Evolutionary conservation across 2,113 vertebrate species (phyloP), one percentile per base, ranked within the genome.

Genomic region (Microcebus tavaratra): DNA sequence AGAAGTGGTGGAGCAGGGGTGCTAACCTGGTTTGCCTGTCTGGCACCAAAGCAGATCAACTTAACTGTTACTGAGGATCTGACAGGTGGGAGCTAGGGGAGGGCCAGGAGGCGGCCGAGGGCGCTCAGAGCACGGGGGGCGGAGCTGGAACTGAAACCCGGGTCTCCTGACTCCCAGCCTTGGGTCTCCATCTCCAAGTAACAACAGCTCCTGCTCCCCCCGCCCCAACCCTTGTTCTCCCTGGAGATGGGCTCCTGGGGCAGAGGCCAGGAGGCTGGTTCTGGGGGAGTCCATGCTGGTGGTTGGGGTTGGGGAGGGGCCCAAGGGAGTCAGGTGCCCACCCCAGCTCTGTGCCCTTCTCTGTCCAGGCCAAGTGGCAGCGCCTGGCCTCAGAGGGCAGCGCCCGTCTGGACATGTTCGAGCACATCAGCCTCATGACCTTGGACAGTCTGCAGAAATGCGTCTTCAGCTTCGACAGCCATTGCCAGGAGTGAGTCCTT

Each of bases 401-500:
- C 0, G 34, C 87, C 5, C 95, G 61, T 3, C 3, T 99, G 4
- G 99, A 99, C 70, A 98, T 99, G 99, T 99, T 99, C 95, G 98
- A 99, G 39, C 99, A 99, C 0, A 63, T 99, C 92, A 99, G 99
- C 79, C 99, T 99, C 76, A 99, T 99, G 99, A 99, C 99, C 0
- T 97, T 99, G 96, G 99, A 99, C 97, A 99, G 98, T 61, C 98
- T 99, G 8, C 98, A 99, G 88, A 99, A 99, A 93, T 99, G 99
- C 34, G 98, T 99, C 95, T 99, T 99, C 98, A 99, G 99, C 98
- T 98, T 99, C 5, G 94, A 99, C 94, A 99, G 99, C 98, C 98
- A 98, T 97, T 99, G 99, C 94, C 99, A 99, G 95, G 98, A 99
- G 99, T 99, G 97, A 99, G 98, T 96, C 20, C n/a, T 11, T 55